phyloP scores from a whole-genome alignment of 2,888 invertebrate genomes.

The Oscheius sp. region DNA sequence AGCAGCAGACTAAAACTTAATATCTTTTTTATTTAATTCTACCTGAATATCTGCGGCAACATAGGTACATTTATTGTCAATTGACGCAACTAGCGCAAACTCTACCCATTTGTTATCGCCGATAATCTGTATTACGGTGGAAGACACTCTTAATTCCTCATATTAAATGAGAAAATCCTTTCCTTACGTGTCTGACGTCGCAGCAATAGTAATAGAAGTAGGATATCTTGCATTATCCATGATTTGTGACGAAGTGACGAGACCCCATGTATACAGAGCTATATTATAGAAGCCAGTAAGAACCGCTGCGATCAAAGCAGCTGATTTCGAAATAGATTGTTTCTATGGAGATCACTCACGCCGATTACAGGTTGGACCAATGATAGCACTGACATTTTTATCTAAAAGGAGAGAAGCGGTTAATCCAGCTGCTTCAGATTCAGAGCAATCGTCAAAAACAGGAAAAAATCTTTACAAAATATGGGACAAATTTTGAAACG shows the following conservation, averaged over 20 bases:
- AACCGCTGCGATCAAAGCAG: constrained; percentile 38
- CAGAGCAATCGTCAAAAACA: constrained; percentile 47
- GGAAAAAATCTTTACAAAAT: constrained; percentile 36
- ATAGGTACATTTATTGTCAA: constrained; percentile 24
- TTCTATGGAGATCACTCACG: neutral
- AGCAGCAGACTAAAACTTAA: neutral
- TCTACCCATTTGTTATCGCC: constrained; percentile 20
- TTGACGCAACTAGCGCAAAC: constrained; percentile 3
- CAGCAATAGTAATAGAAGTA: constrained; percentile 39
- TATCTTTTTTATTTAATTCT: neutral
- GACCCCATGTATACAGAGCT: constrained; percentile 45
- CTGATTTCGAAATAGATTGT: constrained; percentile 11
- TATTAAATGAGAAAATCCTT: neutral
- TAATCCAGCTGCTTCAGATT: constrained; percentile 39
- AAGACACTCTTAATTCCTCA: constrained; percentile 8
- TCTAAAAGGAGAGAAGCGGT: constrained; percentile 38
- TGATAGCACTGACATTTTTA: constrained; percentile 46
- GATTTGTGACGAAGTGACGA: constrained; percentile 39
- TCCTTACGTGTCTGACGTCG: constrained; percentile 41
- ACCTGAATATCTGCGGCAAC: constrained; percentile 24
- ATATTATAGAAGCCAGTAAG: constrained; percentile 48
- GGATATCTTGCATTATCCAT: constrained; percentile 38
- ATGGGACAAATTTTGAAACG: neutral
- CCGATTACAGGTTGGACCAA: constrained; percentile 50
- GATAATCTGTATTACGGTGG: neutral